These are phyloP conservation scores for Cephalopholis sonnerati DNA, from an alignment of 2,113 vertebrate genomes.

Conservation along the genomic window DNA sequence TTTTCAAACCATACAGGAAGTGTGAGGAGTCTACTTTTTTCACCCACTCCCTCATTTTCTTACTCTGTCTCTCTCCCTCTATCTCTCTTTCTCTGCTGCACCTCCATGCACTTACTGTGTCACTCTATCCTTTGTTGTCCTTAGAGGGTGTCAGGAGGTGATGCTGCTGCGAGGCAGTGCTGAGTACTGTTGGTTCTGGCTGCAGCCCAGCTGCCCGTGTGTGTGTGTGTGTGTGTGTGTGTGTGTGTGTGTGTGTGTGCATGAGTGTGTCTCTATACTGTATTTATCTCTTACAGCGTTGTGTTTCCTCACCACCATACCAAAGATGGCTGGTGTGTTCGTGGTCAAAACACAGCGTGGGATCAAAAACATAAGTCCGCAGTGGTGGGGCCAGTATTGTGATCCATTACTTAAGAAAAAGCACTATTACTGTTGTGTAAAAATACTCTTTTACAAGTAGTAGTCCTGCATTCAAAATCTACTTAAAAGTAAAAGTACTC, in stretches of 20 bases:
- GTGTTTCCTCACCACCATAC: constrained; percentile 47
- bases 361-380: constrained; percentile 53
- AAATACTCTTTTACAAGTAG: too few relatives aligned
- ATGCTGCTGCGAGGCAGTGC: constrained; percentile 66
- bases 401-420: too few relatives aligned
- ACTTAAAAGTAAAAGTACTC: too few relatives aligned
- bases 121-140: constrained; percentile 67
- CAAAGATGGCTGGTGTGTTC: constrained; percentile 57
- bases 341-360: constrained; percentile 59
- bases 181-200: constrained; percentile 73
- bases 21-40: background rate
- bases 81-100: constrained; percentile 1
- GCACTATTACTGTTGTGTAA: too few relatives aligned
- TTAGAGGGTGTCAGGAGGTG: constrained; percentile 63
- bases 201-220: constrained; percentile 55
- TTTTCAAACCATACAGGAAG: constrained; percentile 16
- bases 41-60: constrained; percentile 16
- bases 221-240: constrained; percentile 28
- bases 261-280: background rate
- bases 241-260: background rate
- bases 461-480: too few relatives aligned
- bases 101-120: constrained; percentile 32
- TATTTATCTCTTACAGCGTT: constrained; percentile 10
- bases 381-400: too few relatives aligned
- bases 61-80: background rate